phyloP scores from a whole-genome alignment of 2,113 vertebrate species.

The Mormyrus iriodes region DNA sequence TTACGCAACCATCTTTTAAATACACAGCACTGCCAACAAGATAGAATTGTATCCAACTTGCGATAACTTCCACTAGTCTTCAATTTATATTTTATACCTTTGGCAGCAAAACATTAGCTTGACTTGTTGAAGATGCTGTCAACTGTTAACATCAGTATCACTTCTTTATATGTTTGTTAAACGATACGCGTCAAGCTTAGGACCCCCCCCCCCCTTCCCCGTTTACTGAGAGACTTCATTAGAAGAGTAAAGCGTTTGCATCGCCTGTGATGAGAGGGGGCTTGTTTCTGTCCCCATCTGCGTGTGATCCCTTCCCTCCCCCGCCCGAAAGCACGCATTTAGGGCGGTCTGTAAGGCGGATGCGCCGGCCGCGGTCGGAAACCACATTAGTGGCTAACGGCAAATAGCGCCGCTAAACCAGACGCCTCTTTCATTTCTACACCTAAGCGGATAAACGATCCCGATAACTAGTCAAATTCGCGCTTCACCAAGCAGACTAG shows the following conservation, averaged over 20 bases:
- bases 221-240: not conserved
- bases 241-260: not conserved
- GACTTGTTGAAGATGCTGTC: not conserved
- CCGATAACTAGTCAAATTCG: not conserved
- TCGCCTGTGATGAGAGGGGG: not conserved
- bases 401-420: not conserved
- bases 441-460: not conserved
- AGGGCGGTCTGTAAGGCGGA: not conserved
- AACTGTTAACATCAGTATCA: not conserved
- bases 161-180: not conserved
- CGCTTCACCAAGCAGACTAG: not conserved
- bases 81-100: not conserved
- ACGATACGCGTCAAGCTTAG: not conserved
- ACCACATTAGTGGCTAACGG: not conserved
- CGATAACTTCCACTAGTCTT: not conserved
- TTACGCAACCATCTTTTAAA: not conserved
- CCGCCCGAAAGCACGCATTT: not conserved
- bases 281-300: not conserved
- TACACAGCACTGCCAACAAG: not conserved
- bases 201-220: not conserved
- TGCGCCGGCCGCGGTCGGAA: not conserved
- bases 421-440: not conserved
- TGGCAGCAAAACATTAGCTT: not conserved
- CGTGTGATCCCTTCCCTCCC: not conserved
- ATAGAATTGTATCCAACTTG: not conserved